Evolutionary conservation across 1,140 invertebrate species (phyloP).

Genomic region (Tetramorium alpestre): DNA sequence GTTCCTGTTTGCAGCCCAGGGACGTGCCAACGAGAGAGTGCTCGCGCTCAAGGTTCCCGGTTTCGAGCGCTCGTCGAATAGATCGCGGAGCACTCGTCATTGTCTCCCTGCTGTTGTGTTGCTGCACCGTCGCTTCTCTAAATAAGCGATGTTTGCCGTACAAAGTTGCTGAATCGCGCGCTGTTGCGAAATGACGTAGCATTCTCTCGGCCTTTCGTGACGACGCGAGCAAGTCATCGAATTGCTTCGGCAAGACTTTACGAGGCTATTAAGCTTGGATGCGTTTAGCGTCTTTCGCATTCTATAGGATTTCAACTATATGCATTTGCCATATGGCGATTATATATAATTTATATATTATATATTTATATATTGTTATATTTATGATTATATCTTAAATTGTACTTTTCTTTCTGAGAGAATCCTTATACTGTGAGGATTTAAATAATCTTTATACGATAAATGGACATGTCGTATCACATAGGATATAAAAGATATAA

Average conservation of each 20-base stretch:
- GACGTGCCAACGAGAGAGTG: slow-evolving; percentile 69
- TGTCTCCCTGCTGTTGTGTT: not conserved
- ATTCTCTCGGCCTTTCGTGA: slow-evolving; percentile 8
- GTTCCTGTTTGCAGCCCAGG: slow-evolving; percentile 82
- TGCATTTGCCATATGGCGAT: not conserved
- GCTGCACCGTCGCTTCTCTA: not conserved
- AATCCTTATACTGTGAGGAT: not conserved
- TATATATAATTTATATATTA: not conserved
- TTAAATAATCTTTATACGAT: not conserved
- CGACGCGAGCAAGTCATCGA: not conserved
- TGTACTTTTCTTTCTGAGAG: not conserved
- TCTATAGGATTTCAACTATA: not conserved
- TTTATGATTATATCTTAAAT: not conserved
- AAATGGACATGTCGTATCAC: not conserved
- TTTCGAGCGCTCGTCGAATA: slow-evolving; percentile 37
- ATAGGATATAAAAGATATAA: not conserved
- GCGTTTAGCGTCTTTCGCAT: not conserved
- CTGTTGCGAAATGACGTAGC: slow-evolving; percentile 7
- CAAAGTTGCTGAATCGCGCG: slow-evolving; percentile 1
- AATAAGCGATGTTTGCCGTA: not conserved
- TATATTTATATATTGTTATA: too few species aligned
- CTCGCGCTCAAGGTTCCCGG: slow-evolving; percentile 74
- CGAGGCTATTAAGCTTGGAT: not conserved
- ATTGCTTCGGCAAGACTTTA: not conserved
- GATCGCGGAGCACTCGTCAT: not conserved